phyloP scores from a whole-genome alignment of 2,888 invertebrate genomes.

The Microplitis deprimator region DNA sequence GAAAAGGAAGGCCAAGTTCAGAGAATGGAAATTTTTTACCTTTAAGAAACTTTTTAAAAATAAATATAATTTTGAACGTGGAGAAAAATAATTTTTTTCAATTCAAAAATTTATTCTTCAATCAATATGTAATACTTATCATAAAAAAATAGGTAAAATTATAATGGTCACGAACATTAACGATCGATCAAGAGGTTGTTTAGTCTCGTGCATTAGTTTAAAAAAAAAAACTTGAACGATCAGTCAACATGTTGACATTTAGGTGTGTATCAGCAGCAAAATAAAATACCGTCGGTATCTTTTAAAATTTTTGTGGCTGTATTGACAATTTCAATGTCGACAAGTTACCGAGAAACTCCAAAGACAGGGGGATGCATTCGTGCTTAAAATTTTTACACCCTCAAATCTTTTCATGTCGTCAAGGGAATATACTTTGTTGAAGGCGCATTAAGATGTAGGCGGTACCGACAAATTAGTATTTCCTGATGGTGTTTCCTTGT shows the following conservation, averaged over 20 bases:
- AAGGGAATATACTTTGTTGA: not conserved
- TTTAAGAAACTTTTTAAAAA: no score
- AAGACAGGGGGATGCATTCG: constrained; percentile 2
- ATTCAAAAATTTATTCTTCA: constrained; percentile 18
- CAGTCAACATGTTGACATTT: constrained; percentile 60
- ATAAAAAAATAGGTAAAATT: constrained; percentile 12
- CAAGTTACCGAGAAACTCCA: constrained; percentile 41
- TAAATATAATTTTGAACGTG: not conserved
- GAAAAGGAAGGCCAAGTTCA: no score
- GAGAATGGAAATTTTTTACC: no score
- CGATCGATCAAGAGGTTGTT: constrained; percentile 63
- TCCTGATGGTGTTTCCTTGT: constrained; percentile 10
- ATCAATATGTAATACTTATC: constrained; percentile 11
- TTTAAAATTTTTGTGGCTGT: constrained; percentile 50
- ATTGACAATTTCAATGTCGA: constrained; percentile 50
- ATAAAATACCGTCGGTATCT: constrained; percentile 56
- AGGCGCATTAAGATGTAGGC: not conserved
- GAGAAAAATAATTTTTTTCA: not conserved
- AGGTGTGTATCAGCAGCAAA: constrained; percentile 35
- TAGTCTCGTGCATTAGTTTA: constrained; percentile 20
- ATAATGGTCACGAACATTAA: constrained; percentile 61
- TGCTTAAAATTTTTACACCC: constrained; percentile 23
- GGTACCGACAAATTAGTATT: constrained; percentile 21
- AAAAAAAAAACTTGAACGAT: constrained; percentile 50
- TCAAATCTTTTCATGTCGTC: constrained; percentile 20